Base-by-base conservation (phyloP, 2,113 vertebrate genomes). In the Girardinichthys multiradiatus region DNA sequence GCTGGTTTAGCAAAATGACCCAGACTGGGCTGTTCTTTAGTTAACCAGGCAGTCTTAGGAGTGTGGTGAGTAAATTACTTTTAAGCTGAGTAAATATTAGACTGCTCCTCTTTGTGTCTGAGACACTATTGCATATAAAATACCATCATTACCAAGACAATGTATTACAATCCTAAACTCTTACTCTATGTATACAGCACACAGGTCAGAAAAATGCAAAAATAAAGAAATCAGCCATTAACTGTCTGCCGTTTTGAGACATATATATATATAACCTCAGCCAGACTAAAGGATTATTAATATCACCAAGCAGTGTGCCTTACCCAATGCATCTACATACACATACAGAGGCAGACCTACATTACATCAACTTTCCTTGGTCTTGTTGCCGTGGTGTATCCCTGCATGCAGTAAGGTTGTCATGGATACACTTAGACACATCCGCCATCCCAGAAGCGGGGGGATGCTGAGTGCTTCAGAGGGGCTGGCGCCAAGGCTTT, bases 371-470 rank as follows among this genome's bases (percentile, higher is more conserved):
- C 85, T 74, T 76, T 68, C 68, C 86, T 86, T 87, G 76, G 73
- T 87, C 84, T 88, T 85, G 86, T 92, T 93, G 84, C 83, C 54
- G 85, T 84, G 61, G 86, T 90, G 88, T 72, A 89, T 84, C 88
- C 91, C 81, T 63, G 86, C 84, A 86, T 88, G 89, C 92, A 92
- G 83, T 81, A 78, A 71, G 83, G 95, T 96, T 96, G 94, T 95
- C 95, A 95, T 95, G 94, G 95, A 94, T 95, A 96, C 93, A 88
- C 39, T 84, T 87, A 89, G 89, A 90, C 93, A 94, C 94, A 93
- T 90, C 89, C 92, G 91, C 89, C 86, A 92, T 83, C 88, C 90
- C 79, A 89, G 92, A 94, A 94, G 94, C 86, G 91, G 95, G 91
- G 79, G 87, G 90, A 90, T 84, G 89, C 85, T 92, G 89, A 89